Base-by-base conservation (phyloP, 2,113 vertebrate species). In the Tamias sibiricus region DNA sequence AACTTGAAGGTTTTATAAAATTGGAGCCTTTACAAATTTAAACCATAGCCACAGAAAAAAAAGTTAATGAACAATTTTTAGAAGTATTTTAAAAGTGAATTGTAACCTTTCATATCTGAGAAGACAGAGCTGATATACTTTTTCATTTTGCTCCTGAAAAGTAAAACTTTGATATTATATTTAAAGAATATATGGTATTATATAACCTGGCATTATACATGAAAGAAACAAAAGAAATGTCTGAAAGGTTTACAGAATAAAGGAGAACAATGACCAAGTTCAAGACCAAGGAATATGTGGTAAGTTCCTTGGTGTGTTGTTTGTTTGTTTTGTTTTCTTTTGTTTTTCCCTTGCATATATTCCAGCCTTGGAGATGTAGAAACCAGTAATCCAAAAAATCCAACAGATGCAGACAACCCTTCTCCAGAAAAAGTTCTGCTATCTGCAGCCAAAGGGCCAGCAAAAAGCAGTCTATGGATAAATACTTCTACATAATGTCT, bases 1-100 rank as follows among this genome's bases (percentile, higher is more conserved):
- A 81, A 87, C 86, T 95, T 96, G 85, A 22, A 91, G 1, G 76
- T 97, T 91, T 90, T 95, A 11, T 95, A 97, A 97, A 97, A 94
- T 6, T 95, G 64, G 42, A 97, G 90, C 37, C 68, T 96, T 79
- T 0, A n/a, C 62, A 86, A 96, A 82, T 83, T 96, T 92, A 98
- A 97, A 90, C 94, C 89, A 96, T 91, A 97, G 59, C 1, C 11
- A 54, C 28, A 54, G 8, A 37, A 81, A 75, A 35, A 79, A 95
- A 97, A 95, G 93, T 94, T 89, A 97, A 72, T 91, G 92, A 94
- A 16, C 2, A 69, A 20, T 22, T 89, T 94, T 92, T n/a, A 75
- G 97, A 85, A 26, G 32, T 40, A 37, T 32, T 95, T 97, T 91
- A 0, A 95, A 98, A 97, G 57, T 54, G 59, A 97, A 28, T 16